These are phyloP conservation scores for Anolis carolinensis DNA, from an alignment of 2,113 vertebrate genomes.

Conservation along the genomic window DNA sequence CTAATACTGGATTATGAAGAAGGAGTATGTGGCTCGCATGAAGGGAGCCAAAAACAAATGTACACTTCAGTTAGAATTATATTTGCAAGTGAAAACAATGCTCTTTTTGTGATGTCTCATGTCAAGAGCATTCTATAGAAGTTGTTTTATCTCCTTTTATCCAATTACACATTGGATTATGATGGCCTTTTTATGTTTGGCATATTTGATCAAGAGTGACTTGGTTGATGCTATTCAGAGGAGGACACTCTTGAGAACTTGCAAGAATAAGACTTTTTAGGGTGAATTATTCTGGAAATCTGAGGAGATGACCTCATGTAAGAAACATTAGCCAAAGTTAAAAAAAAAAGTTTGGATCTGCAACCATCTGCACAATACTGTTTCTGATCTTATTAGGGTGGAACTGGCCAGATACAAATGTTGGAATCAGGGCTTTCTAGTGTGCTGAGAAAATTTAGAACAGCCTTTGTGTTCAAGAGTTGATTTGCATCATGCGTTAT, in stretches of 20 bases:
- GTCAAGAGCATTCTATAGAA: not conserved
- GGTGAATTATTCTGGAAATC: not conserved
- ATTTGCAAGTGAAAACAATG: not conserved
- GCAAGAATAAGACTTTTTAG: not conserved
- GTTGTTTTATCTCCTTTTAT: not conserved
- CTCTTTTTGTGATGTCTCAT: not conserved
- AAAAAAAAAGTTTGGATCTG: not conserved
- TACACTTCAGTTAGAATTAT: not conserved
- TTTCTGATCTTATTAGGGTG: not conserved
- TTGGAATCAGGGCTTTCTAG: not conserved
- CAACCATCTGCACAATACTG: not conserved
- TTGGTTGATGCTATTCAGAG: not conserved
- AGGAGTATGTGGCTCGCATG: not conserved
- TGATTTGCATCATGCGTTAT: not conserved
- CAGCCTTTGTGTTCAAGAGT: not conserved
- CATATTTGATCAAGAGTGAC: not conserved
- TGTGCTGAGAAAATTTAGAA: not conserved
- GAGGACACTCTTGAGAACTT: not conserved
- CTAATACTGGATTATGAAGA: not conserved
- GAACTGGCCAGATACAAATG: not conserved
- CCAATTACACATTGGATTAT: not conserved
- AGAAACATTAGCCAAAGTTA: not conserved
- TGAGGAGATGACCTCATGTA: not conserved
- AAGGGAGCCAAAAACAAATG: not conserved
- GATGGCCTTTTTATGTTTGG: not conserved